These are phyloP conservation scores for Uropetala carovei DNA, from an alignment of 2,888 invertebrate species.

Conservation along the genomic window DNA sequence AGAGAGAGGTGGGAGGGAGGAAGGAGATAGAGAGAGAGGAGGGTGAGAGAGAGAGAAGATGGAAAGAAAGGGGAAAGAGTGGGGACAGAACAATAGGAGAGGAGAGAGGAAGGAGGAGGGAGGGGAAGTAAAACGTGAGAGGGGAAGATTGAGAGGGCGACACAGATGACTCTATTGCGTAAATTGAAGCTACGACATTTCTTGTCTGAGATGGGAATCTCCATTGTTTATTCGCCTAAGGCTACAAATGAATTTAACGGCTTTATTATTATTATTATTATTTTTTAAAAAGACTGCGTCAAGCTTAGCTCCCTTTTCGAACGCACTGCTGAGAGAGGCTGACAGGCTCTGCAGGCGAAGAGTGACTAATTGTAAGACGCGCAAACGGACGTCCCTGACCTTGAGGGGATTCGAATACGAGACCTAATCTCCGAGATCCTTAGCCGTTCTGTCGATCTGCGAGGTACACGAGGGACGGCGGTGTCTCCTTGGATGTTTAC, in stretches of 20 bases:
- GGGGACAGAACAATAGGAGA: too few species aligned
- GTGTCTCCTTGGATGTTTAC: neutral
- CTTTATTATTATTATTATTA: neutral
- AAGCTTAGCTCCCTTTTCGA: neutral
- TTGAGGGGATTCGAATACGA: neutral
- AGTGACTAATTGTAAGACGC: neutral
- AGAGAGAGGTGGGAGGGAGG: neutral
- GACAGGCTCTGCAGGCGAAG: neutral
- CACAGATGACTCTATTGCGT: slow-evolving; percentile 7
- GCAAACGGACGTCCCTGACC: neutral
- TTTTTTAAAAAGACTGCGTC: neutral
- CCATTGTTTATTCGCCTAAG: neutral
- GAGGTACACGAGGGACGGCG: neutral
- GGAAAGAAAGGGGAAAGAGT: neutral
- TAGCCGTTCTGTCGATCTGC: neutral
- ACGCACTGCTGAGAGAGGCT: neutral
- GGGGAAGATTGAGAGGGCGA: neutral
- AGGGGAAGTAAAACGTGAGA: neutral
- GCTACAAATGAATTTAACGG: neutral
- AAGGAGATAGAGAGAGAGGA: neutral
- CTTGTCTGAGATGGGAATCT: neutral
- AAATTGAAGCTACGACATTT: neutral
- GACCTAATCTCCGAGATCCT: slow-evolving; percentile 13
- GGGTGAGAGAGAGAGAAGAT: neutral
- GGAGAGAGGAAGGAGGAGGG: neutral